Evolutionary conservation across 2,888 invertebrate genomes (phyloP), one percentile per base, ranked within the genome.

Genomic region (Choristoneura rosaceana): DNA sequence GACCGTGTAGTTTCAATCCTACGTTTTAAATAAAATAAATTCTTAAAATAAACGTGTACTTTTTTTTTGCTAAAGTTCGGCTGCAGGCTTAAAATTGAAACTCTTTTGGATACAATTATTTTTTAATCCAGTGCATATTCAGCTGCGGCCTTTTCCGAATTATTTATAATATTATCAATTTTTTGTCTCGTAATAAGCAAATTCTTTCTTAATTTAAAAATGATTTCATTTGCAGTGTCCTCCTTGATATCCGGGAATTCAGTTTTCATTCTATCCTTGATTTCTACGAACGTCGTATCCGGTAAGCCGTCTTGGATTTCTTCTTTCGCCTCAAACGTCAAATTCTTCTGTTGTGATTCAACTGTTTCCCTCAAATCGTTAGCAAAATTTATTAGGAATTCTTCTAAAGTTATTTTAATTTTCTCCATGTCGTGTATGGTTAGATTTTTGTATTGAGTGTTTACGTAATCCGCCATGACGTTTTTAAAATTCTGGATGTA

Each of bases 321-420:
- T 10, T 64, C 50, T 4, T 41, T 25, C 41, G 41, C 41, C 2
- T n/a, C 67, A 66, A 71, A 74, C 3, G 71, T 71, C 14, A 69
- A 66, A 25, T 73, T 73, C 0, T 74, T 52, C 2, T 71, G 66
- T 4, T 74, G 70, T 0, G 70, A 68, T 1, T 80, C 76, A 0
- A 84, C 67, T 0, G 83, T 76, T 10, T 82, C 78, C 58, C 75
- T 79, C 0, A 86, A 55, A 47, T 85, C 84, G 9, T 69, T 76
- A 0, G 83, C 82, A 65, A 86, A 82, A 8, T 78, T 78, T 3
- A 76, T 76, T 0, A 85, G 62, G 58, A 85, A 85, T 0, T 80
- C 80, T 67, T 84, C 84, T 4, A 86, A 50, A 0, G 75, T 76
- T 0, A 52, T 15, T 33, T 80, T 79, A 0, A 86, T 78, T 62